Conservation (phyloP, 2,888 invertebrate genomes). For the Tetranychus piercei region DNA sequence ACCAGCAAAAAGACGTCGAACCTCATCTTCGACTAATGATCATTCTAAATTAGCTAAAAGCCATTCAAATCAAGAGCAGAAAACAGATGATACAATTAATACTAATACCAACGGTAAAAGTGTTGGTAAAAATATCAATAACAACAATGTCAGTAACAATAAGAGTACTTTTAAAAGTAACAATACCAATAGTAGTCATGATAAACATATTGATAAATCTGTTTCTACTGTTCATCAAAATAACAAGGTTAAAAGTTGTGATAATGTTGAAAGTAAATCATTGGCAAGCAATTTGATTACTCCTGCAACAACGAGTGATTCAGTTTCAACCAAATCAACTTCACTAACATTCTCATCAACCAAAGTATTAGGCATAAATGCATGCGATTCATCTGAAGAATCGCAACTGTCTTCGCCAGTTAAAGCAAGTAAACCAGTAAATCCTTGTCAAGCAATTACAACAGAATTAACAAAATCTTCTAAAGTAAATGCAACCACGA, state of each 20-base stretch:
- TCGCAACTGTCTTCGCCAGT: too few species aligned
- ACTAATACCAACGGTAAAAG: background rate
- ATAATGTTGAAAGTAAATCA: background rate
- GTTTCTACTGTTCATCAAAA: background rate
- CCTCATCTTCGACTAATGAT: background rate
- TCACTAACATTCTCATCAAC: too few species aligned
- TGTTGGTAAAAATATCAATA: background rate
- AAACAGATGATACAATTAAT: background rate
- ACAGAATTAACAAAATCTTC: background rate
- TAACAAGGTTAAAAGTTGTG: background rate
- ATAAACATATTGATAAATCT: background rate
- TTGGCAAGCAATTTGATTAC: too few species aligned
- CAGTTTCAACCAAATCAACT: background rate
- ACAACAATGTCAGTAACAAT: background rate
- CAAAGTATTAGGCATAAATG: too few species aligned
- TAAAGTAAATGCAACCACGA: background rate
- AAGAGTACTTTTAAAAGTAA: background rate
- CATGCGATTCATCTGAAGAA: too few species aligned
- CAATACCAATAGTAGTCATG: background rate
- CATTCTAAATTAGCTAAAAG: background rate
- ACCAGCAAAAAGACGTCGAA: background rate
- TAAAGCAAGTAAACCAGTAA: background rate
- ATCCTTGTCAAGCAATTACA: background rate
- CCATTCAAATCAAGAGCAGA: background rate
- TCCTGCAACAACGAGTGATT: too few species aligned